Evolutionary conservation across 2,888 invertebrate genomes (phyloP).

Genomic region (Sylvicola cinctus): DNA sequence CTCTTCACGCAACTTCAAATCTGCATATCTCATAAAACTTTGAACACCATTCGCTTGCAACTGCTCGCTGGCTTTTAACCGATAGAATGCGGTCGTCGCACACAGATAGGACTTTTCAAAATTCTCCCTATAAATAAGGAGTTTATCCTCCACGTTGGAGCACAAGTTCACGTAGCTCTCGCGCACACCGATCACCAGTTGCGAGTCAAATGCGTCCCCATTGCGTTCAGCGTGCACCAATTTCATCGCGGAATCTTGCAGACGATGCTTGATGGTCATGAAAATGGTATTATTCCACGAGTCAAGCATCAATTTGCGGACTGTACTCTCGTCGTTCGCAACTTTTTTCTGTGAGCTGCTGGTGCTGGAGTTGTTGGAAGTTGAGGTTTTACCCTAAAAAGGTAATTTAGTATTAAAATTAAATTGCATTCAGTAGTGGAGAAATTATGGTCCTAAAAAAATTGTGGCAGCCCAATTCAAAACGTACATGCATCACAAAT

Average conservation of each 20-base stretch:
- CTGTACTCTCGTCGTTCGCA: conserved; percentile 71
- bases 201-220: conserved; percentile 94
- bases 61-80: conserved; percentile 78
- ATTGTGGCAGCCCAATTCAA: too few relatives aligned
- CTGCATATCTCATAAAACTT: conserved; percentile 93
- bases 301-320: conserved; percentile 89
- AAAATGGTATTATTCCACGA: conserved; percentile 98
- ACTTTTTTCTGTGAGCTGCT: conserved; percentile 27
- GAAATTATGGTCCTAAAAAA: conserved; percentile 19
- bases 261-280: conserved; percentile 76
- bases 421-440: too few relatives aligned
- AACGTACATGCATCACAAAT: conserved; percentile 47
- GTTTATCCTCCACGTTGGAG: conserved; percentile 77
- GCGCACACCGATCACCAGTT: conserved; percentile 90
- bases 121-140: conserved; percentile 88
- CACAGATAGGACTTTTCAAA: conserved; percentile 77
- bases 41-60: conserved; percentile 81
- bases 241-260: conserved; percentile 94
- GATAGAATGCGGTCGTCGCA: conserved; percentile 85
- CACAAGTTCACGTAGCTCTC: conserved; percentile 97
- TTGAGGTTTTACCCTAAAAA: conserved; percentile 2
- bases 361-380: conserved; percentile 8
- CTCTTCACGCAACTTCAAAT: conserved; percentile 84
- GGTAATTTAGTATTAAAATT: too few relatives aligned
- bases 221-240: conserved; percentile 91